Conservation (phyloP, 2,113 vertebrate genomes). For the Calypte anna region DNA sequence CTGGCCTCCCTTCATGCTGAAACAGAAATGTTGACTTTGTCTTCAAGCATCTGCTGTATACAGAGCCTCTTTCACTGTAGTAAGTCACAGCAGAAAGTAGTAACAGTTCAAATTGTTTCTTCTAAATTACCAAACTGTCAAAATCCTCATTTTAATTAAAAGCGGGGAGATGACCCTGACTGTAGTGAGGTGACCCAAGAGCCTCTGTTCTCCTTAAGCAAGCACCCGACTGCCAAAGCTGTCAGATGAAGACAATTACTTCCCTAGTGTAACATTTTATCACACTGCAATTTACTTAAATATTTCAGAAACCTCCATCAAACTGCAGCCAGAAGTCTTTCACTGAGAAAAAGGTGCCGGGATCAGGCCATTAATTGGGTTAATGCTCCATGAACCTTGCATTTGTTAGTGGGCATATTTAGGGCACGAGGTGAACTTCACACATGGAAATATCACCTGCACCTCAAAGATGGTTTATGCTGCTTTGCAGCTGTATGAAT, state of each 20-base stretch:
- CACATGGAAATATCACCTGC: not conserved
- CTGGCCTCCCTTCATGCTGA: rapidly evolving
- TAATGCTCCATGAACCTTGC: slow-evolving; percentile 10
- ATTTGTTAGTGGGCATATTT: slow-evolving; percentile 17
- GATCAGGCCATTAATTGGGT: slow-evolving; percentile 32
- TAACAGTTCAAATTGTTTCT: not conserved
- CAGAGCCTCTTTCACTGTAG: not conserved
- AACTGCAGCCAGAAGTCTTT: not conserved
- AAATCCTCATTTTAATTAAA: slow-evolving; percentile 29
- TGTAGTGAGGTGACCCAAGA: not conserved
- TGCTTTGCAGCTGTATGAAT: rapidly evolving
- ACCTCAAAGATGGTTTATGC: not conserved
- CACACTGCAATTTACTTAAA: not conserved
- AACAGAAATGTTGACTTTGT: not conserved
- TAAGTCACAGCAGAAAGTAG: not conserved
- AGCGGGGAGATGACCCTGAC: not conserved
- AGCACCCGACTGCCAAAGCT: not conserved
- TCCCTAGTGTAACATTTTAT: not conserved
- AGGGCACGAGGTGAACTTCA: not conserved
- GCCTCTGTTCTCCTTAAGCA: not conserved
- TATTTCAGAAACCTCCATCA: slow-evolving; percentile 1
- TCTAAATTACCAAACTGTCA: not conserved
- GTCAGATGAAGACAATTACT: slow-evolving; percentile 24
- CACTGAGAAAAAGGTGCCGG: not conserved
- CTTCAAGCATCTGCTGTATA: not conserved